Percentiles rank a stretch among this genome's conserved stretches.
Evolutionary conservation across 2,113 vertebrate species (phyloP).

Genomic region (Sebastes schlegelii): DNA sequence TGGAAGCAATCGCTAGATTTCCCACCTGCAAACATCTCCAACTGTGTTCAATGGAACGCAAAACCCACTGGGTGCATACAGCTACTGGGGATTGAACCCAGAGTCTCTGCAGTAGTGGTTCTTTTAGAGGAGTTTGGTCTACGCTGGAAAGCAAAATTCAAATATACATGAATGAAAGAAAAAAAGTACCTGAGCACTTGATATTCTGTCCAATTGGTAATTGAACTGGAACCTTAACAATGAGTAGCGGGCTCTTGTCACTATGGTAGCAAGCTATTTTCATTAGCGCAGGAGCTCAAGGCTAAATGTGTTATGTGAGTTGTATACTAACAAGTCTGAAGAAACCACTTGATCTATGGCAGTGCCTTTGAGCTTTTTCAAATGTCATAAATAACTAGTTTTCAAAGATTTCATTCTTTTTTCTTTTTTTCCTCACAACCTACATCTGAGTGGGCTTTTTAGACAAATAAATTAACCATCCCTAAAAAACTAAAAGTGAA

Average conservation of each 20-base stretch:
- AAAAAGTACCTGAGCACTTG: constrained; percentile 9
- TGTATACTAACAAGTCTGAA: constrained; percentile 38
- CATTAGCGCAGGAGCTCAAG: constrained; percentile 36
- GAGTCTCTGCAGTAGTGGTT: background rate
- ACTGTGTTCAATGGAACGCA: background rate
- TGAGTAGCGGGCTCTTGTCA: constrained; percentile 2
- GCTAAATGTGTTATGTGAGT: constrained; percentile 29
- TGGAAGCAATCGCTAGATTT: background rate
- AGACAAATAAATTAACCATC: constrained; percentile 3
- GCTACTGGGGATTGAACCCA: background rate
- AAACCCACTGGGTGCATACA: background rate
- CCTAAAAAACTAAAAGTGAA: background rate
- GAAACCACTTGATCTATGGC: constrained; percentile 25
- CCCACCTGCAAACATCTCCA: background rate
- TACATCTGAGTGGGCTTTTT: constrained; percentile 9
- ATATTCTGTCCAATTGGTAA: background rate
- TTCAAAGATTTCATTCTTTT: constrained; percentile 7
- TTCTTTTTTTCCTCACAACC: background rate
- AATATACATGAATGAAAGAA: background rate
- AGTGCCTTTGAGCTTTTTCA: constrained; percentile 26
- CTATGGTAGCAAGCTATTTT: constrained; percentile 30
- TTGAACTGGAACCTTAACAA: constrained; percentile 17
- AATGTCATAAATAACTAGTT: constrained; percentile 37
- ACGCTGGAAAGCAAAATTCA: background rate
- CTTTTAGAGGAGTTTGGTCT: background rate